These are phyloP conservation scores for Nymphicus hollandicus DNA, from an alignment of 2,113 vertebrate genomes.

Conservation along the genomic window DNA sequence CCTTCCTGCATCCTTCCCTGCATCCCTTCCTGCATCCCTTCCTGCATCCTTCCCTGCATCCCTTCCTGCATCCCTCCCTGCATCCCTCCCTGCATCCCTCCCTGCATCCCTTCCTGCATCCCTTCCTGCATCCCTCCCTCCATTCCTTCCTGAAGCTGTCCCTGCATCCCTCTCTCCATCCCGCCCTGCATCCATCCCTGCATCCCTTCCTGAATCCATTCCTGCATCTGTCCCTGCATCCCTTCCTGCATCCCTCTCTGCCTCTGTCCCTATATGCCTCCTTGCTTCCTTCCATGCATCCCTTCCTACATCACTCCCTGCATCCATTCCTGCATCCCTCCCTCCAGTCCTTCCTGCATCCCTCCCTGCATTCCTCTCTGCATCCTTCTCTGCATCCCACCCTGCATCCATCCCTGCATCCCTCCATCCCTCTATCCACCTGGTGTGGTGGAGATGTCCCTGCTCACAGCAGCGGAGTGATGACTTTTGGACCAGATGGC, in stretches of 20 bases:
- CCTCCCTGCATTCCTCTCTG: not conserved
- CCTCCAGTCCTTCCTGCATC: not conserved
- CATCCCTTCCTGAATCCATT: not conserved
- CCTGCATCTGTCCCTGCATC: not conserved
- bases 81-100: rapidly evolving
- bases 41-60: not conserved
- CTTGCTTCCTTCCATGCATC: not conserved
- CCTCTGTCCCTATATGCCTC: rapidly evolving
- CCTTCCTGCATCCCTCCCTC: rapidly evolving
- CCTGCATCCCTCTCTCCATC: not conserved
- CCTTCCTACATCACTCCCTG: not conserved
- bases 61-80: rapidly evolving
- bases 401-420: not conserved
- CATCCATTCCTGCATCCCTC: not conserved
- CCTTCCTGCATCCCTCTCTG: not conserved
- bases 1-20: not conserved
- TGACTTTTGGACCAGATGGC: not conserved
- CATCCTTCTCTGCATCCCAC: not conserved
- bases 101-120: not conserved
- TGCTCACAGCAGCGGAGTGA: not conserved
- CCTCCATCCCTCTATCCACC: not conserved
- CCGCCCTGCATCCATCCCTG: rapidly evolving
- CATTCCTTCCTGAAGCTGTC: rapidly evolving
- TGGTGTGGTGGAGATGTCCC: not conserved
- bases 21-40: too few species aligned